phyloP scores from a whole-genome alignment of 2,888 invertebrate genomes.

The Dryobotodes eremita region DNA sequence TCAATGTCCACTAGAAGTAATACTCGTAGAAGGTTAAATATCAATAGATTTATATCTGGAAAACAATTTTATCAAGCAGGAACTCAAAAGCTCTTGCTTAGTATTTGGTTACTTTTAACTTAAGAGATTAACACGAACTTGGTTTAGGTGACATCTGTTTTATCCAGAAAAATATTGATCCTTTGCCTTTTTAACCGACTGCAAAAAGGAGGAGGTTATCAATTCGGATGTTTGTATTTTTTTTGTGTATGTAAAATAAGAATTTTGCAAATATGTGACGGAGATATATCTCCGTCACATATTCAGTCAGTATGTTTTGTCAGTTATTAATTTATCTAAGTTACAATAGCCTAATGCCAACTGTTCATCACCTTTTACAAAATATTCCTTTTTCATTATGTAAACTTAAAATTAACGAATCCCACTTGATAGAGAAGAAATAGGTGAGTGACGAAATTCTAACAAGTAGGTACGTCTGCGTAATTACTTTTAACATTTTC shows the following conservation, averaged over 20 bases:
- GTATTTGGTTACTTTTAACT: background rate
- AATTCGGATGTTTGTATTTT: too few species aligned
- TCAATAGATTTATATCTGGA: background rate
- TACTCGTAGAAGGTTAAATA: background rate
- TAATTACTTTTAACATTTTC: background rate
- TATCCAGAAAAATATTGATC: background rate
- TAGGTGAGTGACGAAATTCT: background rate
- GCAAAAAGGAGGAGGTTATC: too few species aligned
- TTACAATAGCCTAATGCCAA: too few species aligned
- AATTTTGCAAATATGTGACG: too few species aligned
- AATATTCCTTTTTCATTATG: too few species aligned
- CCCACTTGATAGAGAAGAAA: background rate
- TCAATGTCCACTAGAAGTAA: too few species aligned
- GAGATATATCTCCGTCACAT: too few species aligned
- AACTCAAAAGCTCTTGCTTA: background rate
- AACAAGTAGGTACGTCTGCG: background rate
- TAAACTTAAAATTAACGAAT: background rate
- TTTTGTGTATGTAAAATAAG: too few species aligned
- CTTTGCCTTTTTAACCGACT: background rate
- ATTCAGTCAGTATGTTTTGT: too few species aligned
- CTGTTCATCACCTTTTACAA: too few species aligned
- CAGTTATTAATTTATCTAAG: too few species aligned
- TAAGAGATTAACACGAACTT: background rate
- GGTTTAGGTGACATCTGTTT: too few species aligned
- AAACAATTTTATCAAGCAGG: background rate